A percentile compares a stretch with the other conserved stretches of the same genome.
Evolutionary conservation across 2,888 invertebrate species (phyloP).

Genomic region (Adineta ricciae): DNA sequence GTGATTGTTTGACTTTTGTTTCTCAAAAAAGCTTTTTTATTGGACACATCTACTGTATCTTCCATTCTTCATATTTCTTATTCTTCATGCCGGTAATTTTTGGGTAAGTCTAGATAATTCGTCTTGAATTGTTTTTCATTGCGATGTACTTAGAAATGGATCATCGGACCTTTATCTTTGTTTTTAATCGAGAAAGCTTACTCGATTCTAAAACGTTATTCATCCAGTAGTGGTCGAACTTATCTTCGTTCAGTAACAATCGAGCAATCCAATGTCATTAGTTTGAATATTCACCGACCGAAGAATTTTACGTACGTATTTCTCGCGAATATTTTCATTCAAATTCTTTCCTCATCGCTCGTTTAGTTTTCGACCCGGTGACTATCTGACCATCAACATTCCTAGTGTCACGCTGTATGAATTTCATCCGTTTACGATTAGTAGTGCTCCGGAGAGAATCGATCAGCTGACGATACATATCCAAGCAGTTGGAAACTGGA

Average conservation of each 20-base stretch:
- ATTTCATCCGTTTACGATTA: conserved; percentile 94
- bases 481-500: conserved; percentile 85
- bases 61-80: conserved; percentile 63
- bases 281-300: background rate
- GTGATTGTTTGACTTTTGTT: too few species aligned
- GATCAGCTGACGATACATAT: conserved; percentile 77
- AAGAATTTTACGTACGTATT: background rate
- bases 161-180: conserved; percentile 67
- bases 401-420: conserved; percentile 81
- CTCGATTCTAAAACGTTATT: conserved; percentile 35
- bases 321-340: background rate
- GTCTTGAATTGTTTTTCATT: too few species aligned
- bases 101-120: too few species aligned
- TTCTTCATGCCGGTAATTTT: conserved; percentile 27
- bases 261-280: background rate
- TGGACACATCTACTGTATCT: conserved; percentile 78
- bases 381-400: conserved; percentile 82
- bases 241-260: background rate
- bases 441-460: conserved; percentile 84
- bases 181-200: conserved; percentile 66
- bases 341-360: background rate
- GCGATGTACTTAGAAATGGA: conserved; percentile 63
- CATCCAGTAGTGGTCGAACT: background rate
- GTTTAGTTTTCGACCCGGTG: conserved; percentile 55
- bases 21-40: conserved; percentile 78